Evolutionary conservation across 1,140 invertebrate genomes (phyloP), one percentile per base, ranked within the genome.

Genomic region (Dinothrombium tinctorium): DNA sequence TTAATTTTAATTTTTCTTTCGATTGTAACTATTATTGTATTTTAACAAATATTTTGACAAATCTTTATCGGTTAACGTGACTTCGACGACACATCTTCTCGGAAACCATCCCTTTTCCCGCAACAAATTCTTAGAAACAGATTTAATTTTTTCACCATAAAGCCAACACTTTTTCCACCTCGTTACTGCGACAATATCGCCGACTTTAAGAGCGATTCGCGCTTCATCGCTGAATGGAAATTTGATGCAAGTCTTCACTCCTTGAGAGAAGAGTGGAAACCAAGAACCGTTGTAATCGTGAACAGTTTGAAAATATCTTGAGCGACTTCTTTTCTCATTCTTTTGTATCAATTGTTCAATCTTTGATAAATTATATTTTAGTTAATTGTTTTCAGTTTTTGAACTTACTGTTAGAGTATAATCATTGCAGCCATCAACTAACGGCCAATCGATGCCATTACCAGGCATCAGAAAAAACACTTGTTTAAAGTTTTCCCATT

Each of bases 311-410:
- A 76, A 89, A 37, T 69, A 61, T 40, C 73, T 64, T 2, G 77
- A 73, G 41, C 78, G 63, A 22, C 68, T 66, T 6, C 72, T 60
- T 59, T 95, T 95, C 51, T 83, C 73, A 29, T 62, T 53, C 59
- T 95, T 95, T 57, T 95, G 89, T 26, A 70, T 66, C 24, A 83
- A 60, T 59, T 95, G 89, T 54, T 95, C 89, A 8, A 69, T 59
- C 86, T 94, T 52, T 6, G n/a, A 17, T 24, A 20, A 12, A n/a
- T 14, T 15, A 21, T 37, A 9, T 15, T 15, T 11, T 50, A 23
- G 21, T 19, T 21, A n/a, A 14, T 23, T 23, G 11, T 2, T 28
- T 45, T 32, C 11, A 49, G 6, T 14, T 33, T 33, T 32, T 19
- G 35, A 36, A 56, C 67, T 68, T 65, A 92, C 86, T 19, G 87